Base-by-base conservation (phyloP, 2,797 vertebrate genomes). In the Crax fasciolata region DNA sequence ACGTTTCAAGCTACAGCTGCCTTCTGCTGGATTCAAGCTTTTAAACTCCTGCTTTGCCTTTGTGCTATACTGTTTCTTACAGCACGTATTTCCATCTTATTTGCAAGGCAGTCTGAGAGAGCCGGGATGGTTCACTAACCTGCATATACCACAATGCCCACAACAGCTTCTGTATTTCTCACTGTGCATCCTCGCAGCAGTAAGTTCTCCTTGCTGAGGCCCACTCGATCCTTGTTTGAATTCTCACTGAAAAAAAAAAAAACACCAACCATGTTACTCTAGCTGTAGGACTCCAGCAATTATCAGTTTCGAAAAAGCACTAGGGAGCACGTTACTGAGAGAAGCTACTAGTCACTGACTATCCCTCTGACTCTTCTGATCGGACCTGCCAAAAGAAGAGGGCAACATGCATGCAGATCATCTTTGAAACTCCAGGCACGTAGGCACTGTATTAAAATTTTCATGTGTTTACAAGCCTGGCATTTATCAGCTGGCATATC, bases 91-190 rank as follows among this genome's bases (percentile, higher is more conserved):
- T 28, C 28, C n/a, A 35, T 6, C 32, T 14, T 72, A 25, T 55
- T 65, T 68, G 20, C 28, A 83, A 76, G 39, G 55, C 58, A 78
- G 28, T 5, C 8, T 59, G 38, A 32, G 52, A 65, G 74, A 93
- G 28, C 19, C 7, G 49, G 51, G 18, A 39, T 4, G 2, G 3
- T 28, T 74, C 65, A 97, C 98, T 97, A 84, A 99, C 99, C 99
- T 97, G 99, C 99, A 86, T 99, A 99, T 48, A 99, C 98, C 76
- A 99, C 99, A 21, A 99, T 99, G 96, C 99, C 99, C 73, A 99
- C 96, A 10, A 99, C 98, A 5, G 98, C 98, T 96, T 99, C 99
- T 6, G 99, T 99, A 98, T 99, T 99, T 52, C 99, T 98, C 48
- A 99, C 92, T 62, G 98, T 98, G 95, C 99, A 99, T 95, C 99